Conservation (phyloP, 2,888 invertebrate species). For the Drosophila histrio region DNA sequence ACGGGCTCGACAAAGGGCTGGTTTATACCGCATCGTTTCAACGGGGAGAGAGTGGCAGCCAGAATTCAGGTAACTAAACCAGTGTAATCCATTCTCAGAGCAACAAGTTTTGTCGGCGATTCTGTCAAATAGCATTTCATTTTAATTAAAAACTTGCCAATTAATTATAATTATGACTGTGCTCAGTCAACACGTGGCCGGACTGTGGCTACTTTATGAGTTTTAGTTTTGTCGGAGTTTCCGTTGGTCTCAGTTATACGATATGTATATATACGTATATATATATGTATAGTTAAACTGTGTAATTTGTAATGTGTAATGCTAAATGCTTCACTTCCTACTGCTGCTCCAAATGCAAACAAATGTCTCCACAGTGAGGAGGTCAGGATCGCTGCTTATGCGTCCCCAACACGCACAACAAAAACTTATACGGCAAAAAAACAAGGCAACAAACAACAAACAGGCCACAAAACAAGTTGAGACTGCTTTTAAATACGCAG, state of each 20-base stretch:
- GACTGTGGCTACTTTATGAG: constrained; percentile 25
- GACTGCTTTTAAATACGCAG: constrained; percentile 65
- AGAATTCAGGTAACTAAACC: constrained; percentile 85
- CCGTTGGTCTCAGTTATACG: background rate
- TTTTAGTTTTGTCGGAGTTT: constrained; percentile 5
- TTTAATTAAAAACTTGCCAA: constrained; percentile 54
- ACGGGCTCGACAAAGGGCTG: constrained; percentile 87
- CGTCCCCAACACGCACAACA: constrained; percentile 56
- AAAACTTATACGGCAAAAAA: constrained; percentile 1
- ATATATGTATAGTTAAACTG: constrained; percentile 36
- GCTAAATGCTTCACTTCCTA: constrained; percentile 68
- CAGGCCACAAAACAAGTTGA: constrained; percentile 52
- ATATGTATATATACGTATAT: background rate
- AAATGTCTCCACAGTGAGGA: constrained; percentile 55
- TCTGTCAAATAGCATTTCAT: constrained; percentile 30
- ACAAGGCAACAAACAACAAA: constrained; percentile 19
- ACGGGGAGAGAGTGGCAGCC: constrained; percentile 86
- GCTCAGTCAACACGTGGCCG: constrained; percentile 43
- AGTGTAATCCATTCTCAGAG: constrained; percentile 1
- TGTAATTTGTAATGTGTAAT: constrained; percentile 60
- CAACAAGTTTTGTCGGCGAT: constrained; percentile 50
- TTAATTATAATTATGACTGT: constrained; percentile 65
- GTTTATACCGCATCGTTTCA: constrained; percentile 86
- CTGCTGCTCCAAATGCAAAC: constrained; percentile 56
- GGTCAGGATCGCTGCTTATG: constrained; percentile 50